Evolutionary conservation across 92 coral and sea anemone species (phyloP).

Genomic region (Porites cylindrica): DNA sequence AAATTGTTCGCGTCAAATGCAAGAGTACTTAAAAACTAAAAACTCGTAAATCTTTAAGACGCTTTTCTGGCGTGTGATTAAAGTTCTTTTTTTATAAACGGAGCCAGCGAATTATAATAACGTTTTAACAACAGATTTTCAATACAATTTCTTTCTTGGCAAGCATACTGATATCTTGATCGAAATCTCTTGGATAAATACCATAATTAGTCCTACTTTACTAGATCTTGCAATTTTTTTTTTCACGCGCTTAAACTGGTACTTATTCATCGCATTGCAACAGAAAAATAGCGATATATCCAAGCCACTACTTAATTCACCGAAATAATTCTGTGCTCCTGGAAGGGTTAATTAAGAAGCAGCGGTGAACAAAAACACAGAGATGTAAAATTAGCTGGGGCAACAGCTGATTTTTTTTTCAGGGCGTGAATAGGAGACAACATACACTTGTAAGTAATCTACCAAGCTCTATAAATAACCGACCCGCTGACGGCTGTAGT

Average conservation of each 20-base stretch:
- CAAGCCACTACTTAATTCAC: no score
- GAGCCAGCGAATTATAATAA: conserved; percentile 8
- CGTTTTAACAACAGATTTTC: conserved; percentile 9
- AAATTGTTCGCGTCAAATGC: neutral
- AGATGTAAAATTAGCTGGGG: neutral
- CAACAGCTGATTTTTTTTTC: neutral
- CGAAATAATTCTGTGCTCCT: no score
- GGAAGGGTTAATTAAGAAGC: neutral
- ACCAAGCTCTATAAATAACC: neutral
- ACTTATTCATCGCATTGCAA: neutral
- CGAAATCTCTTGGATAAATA: neutral
- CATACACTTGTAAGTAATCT: neutral
- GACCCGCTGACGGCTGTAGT: conserved; percentile 17
- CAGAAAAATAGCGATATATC: no score
- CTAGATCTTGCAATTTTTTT: neutral
- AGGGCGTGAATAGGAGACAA: neutral
- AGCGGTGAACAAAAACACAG: neutral
- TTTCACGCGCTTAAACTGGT: neutral
- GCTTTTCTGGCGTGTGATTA: neutral
- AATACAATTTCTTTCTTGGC: neutral
- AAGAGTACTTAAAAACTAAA: neutral
- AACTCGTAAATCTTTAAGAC: neutral
- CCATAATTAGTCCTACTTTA: neutral
- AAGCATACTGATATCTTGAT: neutral
- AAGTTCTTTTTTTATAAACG: neutral